A percentile compares a stretch with the other conserved stretches of the same genome.
phyloP scores from a whole-genome alignment of 2,888 invertebrate genomes.

The Eulithis testata region DNA sequence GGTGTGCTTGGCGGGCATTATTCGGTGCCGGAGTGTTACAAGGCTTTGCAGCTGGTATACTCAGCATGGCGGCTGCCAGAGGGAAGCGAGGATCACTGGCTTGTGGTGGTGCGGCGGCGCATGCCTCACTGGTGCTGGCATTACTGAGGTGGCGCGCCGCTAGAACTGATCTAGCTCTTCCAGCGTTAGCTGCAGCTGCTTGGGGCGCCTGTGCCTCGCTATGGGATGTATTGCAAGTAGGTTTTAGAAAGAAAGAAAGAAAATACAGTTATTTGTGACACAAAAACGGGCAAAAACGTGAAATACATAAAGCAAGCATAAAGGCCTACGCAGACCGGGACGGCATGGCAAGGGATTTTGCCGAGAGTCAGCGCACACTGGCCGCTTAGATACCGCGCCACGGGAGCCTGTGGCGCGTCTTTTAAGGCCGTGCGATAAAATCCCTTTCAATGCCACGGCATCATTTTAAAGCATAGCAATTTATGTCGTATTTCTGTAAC shows the following conservation, averaged over 20 bases:
- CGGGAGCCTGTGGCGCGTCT: too few relatives aligned
- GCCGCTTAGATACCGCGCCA: too few relatives aligned
- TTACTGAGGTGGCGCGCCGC: slow-evolving; percentile 92
- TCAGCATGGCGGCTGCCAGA: slow-evolving; percentile 91
- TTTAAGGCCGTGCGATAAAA: too few relatives aligned
- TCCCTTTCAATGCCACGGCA: too few relatives aligned
- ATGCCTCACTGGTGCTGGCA: slow-evolving; percentile 90
- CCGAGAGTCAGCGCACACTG: too few relatives aligned
- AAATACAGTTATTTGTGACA: too few relatives aligned
- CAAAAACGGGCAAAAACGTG: too few relatives aligned
- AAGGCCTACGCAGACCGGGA: too few relatives aligned
- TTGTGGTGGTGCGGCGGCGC: slow-evolving; percentile 92
- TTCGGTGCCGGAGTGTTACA: slow-evolving; percentile 90
- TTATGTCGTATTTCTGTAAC: too few relatives aligned
- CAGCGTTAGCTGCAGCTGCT: slow-evolving; percentile 92
- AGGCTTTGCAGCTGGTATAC: slow-evolving; percentile 90
- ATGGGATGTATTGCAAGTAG: slow-evolving; percentile 90
- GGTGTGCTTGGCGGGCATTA: slow-evolving; percentile 89
- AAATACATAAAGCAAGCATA: too few relatives aligned
- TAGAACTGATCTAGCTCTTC: slow-evolving; percentile 91
- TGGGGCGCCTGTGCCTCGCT: slow-evolving; percentile 95
- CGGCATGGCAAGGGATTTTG: too few relatives aligned
- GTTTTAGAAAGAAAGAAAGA: slow-evolving; percentile 17
- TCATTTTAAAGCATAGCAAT: too few relatives aligned
- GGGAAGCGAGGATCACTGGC: slow-evolving; percentile 89